Base-by-base conservation (phyloP, 2,888 invertebrate species). In the Apodemia zela region DNA sequence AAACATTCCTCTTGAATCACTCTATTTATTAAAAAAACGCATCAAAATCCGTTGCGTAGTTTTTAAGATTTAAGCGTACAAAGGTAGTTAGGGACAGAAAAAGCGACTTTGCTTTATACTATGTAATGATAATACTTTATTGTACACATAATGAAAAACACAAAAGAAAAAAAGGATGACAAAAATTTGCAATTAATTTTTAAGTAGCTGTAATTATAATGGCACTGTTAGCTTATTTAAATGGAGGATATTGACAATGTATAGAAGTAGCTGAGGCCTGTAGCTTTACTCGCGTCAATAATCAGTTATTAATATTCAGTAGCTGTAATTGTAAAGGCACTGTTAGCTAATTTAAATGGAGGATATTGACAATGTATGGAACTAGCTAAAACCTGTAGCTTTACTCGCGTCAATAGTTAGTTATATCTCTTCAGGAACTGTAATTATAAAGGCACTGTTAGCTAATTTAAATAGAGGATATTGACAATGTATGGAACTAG, bases 391-490 rank as follows among this genome's bases (percentile, higher is more conserved):
- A 8, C 8, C 7, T n/a, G 45, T 15, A 45, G 15, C 45, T 45
- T 45, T 8, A n/a, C n/a, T 7, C 45, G 15, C 15, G 42, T 15
- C 15, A 42, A 42, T 15, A 33, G 33, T 33, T n/a, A n/a, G n/a
- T n/a, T n/a, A n/a, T n/a, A n/a, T n/a, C 6, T 6, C 7, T 33
- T 33, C 33, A 33, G 33, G 3, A 33, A 6, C 7, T 33, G 33
- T 33, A 68, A 68, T 68, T 69, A 69, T 68, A 69, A 67, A 29
- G 21, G 25, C 25, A 54, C 25, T 15, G 21, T 25, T 45, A 45
- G 13, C 54, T 25, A 54, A 54, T 21, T 54, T 54, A 25, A 54
- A 54, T 21, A 29, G 25, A 54, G 25, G 25, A 54, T 54, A 29
- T 54, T 29, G 54, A 15, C 54, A 54, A 45, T 45, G 1, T 45